phyloP scores from a whole-genome alignment of 2,797 vertebrate genomes.

The Tinamus major region DNA sequence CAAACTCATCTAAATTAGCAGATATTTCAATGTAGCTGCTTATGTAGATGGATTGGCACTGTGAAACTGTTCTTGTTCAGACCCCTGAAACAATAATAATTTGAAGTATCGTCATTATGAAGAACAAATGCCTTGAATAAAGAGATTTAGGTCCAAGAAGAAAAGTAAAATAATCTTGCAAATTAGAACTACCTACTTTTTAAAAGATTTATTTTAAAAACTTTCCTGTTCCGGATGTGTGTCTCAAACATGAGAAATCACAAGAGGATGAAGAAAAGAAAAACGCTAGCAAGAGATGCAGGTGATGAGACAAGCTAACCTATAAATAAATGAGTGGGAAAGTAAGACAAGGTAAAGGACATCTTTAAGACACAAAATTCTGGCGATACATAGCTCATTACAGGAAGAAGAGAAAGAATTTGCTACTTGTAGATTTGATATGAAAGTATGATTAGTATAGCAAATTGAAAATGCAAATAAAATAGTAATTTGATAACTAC shows the following conservation, averaged over 20 bases:
- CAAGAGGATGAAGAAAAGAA: background rate
- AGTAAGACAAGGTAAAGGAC: background rate
- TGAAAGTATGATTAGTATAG: background rate
- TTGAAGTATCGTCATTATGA: background rate
- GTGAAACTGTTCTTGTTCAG: background rate
- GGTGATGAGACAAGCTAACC: background rate
- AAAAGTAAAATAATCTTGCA: background rate
- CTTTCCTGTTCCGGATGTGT: background rate
- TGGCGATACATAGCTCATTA: background rate
- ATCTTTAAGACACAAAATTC: background rate
- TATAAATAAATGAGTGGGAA: background rate
- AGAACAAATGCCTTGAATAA: background rate
- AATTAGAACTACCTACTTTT: background rate
- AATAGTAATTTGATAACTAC: background rate
- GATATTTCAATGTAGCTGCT: background rate
- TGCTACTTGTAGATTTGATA: background rate
- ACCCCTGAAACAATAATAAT: background rate
- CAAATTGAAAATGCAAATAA: slow-evolving; percentile 26
- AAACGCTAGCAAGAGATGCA: background rate
- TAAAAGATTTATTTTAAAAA: background rate
- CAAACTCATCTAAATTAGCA: background rate
- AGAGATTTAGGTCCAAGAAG: background rate
- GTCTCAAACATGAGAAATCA: background rate
- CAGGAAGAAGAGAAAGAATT: background rate
- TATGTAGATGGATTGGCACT: background rate